A percentile compares a stretch with the other conserved stretches of the same genome.
phyloP scores from a whole-genome alignment of 1,140 invertebrate genomes.

The Caenorhabditis remanei region DNA sequence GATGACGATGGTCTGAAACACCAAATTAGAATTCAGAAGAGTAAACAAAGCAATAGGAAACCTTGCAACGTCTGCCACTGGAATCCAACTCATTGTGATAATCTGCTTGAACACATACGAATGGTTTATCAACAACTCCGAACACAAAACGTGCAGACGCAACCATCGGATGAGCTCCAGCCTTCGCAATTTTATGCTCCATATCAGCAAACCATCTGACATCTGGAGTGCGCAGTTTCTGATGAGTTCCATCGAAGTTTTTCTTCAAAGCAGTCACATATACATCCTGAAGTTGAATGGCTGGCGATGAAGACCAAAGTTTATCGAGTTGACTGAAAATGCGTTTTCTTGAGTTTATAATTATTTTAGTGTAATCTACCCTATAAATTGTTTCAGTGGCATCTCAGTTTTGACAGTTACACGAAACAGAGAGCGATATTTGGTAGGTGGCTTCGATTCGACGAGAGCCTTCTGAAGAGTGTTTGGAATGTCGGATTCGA shows the following conservation, averaged over 20 bases:
- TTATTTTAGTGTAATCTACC: not conserved
- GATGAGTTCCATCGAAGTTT: not conserved
- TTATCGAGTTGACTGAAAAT: constrained; percentile 7
- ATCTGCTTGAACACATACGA: not conserved
- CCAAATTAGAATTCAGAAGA: not conserved
- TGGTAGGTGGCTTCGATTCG: not conserved
- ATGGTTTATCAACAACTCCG: not conserved
- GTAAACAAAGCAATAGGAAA: not conserved
- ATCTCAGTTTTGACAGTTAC: constrained; percentile 9
- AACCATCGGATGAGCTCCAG: not conserved
- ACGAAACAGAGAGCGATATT: not conserved
- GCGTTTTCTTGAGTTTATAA: not conserved
- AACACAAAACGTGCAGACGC: not conserved
- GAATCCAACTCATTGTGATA: constrained; percentile 1
- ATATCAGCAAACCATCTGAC: not conserved
- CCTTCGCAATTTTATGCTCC: not conserved
- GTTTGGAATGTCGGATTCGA: not conserved
- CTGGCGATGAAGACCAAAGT: not conserved
- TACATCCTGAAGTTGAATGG: not conserved
- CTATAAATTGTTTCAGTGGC: constrained; percentile 33
- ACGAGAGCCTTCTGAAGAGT: not conserved
- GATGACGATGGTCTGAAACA: constrained; percentile 9
- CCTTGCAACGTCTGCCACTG: not conserved
- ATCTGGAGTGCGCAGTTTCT: not conserved
- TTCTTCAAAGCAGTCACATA: not conserved